Evolutionary conservation across 2,797 vertebrate species (phyloP), one percentile per base, ranked within the genome.

Genomic region (Rallus crepitans): DNA sequence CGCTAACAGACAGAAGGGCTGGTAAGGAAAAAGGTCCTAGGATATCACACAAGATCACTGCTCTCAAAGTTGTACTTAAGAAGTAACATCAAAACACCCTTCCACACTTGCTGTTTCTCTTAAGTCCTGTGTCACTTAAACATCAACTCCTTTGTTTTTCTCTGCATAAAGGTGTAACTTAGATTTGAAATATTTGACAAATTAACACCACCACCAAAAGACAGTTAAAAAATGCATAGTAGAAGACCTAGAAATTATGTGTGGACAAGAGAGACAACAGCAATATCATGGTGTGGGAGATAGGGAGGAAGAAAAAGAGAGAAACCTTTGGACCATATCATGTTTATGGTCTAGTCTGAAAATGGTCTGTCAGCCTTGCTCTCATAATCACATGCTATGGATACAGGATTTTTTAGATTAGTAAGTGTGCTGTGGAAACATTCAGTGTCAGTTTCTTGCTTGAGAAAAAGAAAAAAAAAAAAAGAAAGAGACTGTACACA

Each of bases 331-430:
- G 48, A 87, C 19, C 17, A 55, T 86, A 42, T 11, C 31, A 12
- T 33, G 33, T 5, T 5, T 77, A 25, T 10, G 4, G 15, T 90
- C 47, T 95, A 57, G 73, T 35, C 48, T 73, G 69, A 90, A 81
- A 81, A 40, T 53, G 9, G n/a, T 84, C 65, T 68, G 75, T n/a
- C 64, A 83, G 57, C 11, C 80, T 76, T 82, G n/a, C 37, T 93
- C 57, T 87, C 47, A 56, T 75, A 68, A 93, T 93, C 60, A 69
- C 4, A 30, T 53, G 52, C n/a, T 88, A 94, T 78, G 90, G 81
- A 91, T 85, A 94, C 15, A 30, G 39, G 73, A 92, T 95, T 85
- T 97, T 97, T 96, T 90, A 69, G 82, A 92, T 94, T 95, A 89
- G 81, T 60, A 84, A 90, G 72, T 45, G 39, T 79, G 50, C 82